Conservation (phyloP, 1,140 invertebrate species). For the Zaprionus tsacasi region DNA sequence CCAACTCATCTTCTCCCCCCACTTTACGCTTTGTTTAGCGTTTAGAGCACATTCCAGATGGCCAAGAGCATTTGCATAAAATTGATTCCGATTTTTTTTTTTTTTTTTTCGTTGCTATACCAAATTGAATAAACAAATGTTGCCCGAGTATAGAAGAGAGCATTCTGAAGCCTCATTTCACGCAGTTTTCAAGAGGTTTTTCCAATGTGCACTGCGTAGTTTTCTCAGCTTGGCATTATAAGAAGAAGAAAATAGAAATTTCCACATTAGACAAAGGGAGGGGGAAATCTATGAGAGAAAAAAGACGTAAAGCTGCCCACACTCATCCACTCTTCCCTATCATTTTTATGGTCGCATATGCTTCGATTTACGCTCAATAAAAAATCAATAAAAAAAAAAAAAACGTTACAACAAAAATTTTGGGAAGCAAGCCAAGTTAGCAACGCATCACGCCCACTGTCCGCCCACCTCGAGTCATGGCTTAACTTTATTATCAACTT, state of each 20-base stretch:
- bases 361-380: constrained; percentile 38
- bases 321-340: not conserved
- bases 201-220: not conserved
- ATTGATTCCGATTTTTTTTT: constrained; percentile 23
- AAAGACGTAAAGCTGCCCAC: no score
- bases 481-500: constrained; percentile 67
- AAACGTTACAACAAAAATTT: constrained; percentile 2
- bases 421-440: constrained; percentile 13
- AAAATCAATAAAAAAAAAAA: constrained; percentile 33
- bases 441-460: not conserved
- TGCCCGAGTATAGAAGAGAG: not conserved
- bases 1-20: not conserved
- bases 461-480: constrained; percentile 26
- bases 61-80: constrained; percentile 40
- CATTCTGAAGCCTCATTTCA: not conserved
- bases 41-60: constrained; percentile 14
- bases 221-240: not conserved
- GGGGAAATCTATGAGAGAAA: not conserved
- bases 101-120: constrained; percentile 7
- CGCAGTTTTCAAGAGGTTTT: constrained; percentile 10
- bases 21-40: not conserved
- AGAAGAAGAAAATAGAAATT: not conserved
- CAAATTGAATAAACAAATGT: constrained; percentile 38
- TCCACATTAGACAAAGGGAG: constrained; percentile 13
- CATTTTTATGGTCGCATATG: constrained; percentile 12